Evolutionary conservation across 1,140 invertebrate species (phyloP), one percentile per base, ranked within the genome.

Genomic region (Drosophila parabipectinata): DNA sequence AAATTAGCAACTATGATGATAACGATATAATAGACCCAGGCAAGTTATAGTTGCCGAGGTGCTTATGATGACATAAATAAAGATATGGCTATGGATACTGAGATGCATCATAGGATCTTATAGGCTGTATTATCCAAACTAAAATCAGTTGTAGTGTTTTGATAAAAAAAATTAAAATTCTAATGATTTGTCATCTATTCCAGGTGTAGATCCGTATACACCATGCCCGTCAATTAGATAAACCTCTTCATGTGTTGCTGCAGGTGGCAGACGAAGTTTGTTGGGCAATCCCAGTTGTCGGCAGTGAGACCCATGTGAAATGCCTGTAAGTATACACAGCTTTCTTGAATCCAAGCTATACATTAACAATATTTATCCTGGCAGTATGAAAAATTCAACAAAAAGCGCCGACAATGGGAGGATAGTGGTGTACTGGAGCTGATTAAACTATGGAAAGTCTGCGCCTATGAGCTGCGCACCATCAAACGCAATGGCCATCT

Each of bases 401-500:
- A 91, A 90, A 91, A 91, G 80, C 85, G 90, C 67, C 87, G 90
- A 90, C 90, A 91, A 91, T 91, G 90, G 90, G 90, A 91, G 87
- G 90, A 91, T 90, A 91, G 79, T 90, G 90, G 90, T 72, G 90
- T 91, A 60, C 64, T 91, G 72, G 90, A 91, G 66, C 63, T 91
- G 62, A 91, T 91, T 59, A 91, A 91, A 90, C 73, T 91, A 90
- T 91, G 90, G 90, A 91, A 91, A 91, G 90, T 91, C 50, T 91
- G 90, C 80, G 90, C 90, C 74, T 91, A 91, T 91, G 90, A 91
- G 77, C 76, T 91, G 81, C 90, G 90, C 85, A 91, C 90, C 55
- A 91, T 91, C 66, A 91, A 91, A 91, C 90, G 90, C 61, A 91
- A 91, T 91, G 90, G 90, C 67, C 90, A 91, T 87, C 85, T 91